phyloP scores from a whole-genome alignment of 2,113 vertebrate genomes.

The Engystomops pustulosus region DNA sequence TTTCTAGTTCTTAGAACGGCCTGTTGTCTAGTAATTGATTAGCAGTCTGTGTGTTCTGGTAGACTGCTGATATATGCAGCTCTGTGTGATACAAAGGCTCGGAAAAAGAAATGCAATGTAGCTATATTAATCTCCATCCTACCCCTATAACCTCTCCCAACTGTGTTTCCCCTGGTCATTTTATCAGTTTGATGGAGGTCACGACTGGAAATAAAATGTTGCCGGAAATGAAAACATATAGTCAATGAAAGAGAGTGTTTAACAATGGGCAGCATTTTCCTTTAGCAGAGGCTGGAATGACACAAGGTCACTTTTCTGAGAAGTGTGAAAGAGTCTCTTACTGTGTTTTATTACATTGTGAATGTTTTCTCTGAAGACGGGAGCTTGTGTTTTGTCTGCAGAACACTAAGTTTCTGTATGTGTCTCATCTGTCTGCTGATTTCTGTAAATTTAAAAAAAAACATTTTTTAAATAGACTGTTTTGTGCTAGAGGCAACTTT shows the following conservation, averaged over 20 bases:
- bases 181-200: slow-evolving; percentile 49
- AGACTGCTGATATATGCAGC: background rate
- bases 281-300: slow-evolving; percentile 9
- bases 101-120: slow-evolving; percentile 35
- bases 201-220: slow-evolving; percentile 43
- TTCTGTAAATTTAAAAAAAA: too few relatives aligned
- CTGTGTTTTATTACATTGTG: slow-evolving; percentile 30
- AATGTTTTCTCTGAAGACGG: background rate
- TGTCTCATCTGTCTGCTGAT: background rate
- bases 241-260: slow-evolving; percentile 28
- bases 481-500: too few relatives aligned
- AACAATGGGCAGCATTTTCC: slow-evolving; percentile 43
- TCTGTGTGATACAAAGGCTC: background rate
- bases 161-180: slow-evolving; percentile 10
- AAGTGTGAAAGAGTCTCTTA: slow-evolving; percentile 30
- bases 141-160: slow-evolving; percentile 27
- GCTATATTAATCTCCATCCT: slow-evolving; percentile 4
- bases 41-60: background rate
- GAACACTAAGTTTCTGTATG: background rate
- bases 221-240: slow-evolving; percentile 17
- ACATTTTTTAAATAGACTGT: too few relatives aligned
- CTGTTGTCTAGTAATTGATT: slow-evolving; percentile 13
- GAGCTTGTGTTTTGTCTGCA: background rate
- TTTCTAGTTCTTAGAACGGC: background rate
- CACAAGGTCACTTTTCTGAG: slow-evolving; percentile 23